Base-by-base conservation (phyloP, 2,113 vertebrate species). In the Cynoglossus semilaevis region DNA sequence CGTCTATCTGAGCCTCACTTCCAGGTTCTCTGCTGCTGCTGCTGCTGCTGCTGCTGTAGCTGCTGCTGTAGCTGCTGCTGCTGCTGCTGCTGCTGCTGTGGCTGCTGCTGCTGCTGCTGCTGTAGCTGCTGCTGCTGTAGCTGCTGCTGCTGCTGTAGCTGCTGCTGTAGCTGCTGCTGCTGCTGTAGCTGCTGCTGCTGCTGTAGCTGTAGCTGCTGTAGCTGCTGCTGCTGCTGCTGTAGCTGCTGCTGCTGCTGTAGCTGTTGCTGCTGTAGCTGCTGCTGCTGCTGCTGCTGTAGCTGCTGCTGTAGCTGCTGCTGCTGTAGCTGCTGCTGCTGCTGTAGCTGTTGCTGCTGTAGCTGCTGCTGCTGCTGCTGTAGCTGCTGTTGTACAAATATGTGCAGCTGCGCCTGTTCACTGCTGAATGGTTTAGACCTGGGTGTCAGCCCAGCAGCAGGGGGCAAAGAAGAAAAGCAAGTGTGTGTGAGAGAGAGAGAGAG, bases 391-490 rank as follows among this genome's bases (percentile, higher is more conserved):
- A 43, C 13, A 6, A 6, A 5, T 18, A 1, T 19, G 16, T 19
- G 18, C 45, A 14, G 45, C 45, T 46, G 46, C 22, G 22, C 6
- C 22, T 29, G 22, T 29, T 29, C 22, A 29, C 22, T 6, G 22
- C 22, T 29, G 22, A 29, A 29, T 29, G 22, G 22, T 29, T 29
- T 29, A 48, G 17, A 29, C 6, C 2, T 48, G 17, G 14, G 46
- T 11, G 47, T 15, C 47, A 49, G 47, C 47, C 2, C 18, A 14
- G 47, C 47, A 29, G 47, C 19, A 46, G 68, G 65, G 53, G 40
- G 71, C 37, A 22, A 43, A 61, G 14, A 51, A 15, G 47, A 45
- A 48, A 46, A 37, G 38, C 51, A n/a, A n/a, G n/a, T n/a, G n/a
- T n/a, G n/a, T n/a, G n/a, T n/a, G n/a, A n/a, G n/a, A n/a, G 18